Evolutionary conservation across 2,113 vertebrate species (phyloP), one percentile per base, ranked within the genome.

Genomic region (Hassar affinis): DNA sequence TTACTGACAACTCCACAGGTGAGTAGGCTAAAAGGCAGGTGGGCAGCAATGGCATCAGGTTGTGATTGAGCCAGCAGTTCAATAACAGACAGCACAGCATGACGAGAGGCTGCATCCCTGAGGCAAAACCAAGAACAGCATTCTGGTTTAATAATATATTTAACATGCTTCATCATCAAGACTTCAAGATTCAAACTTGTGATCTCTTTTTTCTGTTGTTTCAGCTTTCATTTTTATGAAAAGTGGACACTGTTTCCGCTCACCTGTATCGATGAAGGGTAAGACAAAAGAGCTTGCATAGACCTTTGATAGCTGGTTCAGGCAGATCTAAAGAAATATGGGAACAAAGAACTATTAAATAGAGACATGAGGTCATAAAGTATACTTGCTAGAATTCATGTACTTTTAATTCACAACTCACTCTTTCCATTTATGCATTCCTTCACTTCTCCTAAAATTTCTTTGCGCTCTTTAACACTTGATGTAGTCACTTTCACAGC

Each of bases 281-380:
- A 86, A 99, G 93, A 91, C 96, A 99, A 93, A 99, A 98, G 68
- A 99, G 94, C 83, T 96, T 99, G 93, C 97, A 99, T 52, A 99
- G 93, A 59, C 96, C 97, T 92, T 96, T 99, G 83, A 99, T 94
- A 25, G 95, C 96, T 54, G 94, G 94, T 89, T 99, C 97, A 22
- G 98, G 97, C 85, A 94, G 88, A 56, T 89, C 94, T 95, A 54
- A 69, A 83, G 42, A 64, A 66, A 80, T 0, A 88, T 1, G n/a
- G 56, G 14, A 27, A 54, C 49, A 82, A n/a, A 82, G 6, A 68
- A 62, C 35, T 11, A 14, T 22, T 77, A n/a, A 62, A 54, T 62
- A 5, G 9, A 77, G 18, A 14, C 30, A 54, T 3, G 7, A 1
- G 11, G 8, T 15, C 3, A 3, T 33, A 17, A 45, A 9, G 14